A percentile compares a stretch with the other conserved stretches of the same genome.
Evolutionary conservation across 2,888 invertebrate species (phyloP).

Genomic region (Calliphora vomitoria): DNA sequence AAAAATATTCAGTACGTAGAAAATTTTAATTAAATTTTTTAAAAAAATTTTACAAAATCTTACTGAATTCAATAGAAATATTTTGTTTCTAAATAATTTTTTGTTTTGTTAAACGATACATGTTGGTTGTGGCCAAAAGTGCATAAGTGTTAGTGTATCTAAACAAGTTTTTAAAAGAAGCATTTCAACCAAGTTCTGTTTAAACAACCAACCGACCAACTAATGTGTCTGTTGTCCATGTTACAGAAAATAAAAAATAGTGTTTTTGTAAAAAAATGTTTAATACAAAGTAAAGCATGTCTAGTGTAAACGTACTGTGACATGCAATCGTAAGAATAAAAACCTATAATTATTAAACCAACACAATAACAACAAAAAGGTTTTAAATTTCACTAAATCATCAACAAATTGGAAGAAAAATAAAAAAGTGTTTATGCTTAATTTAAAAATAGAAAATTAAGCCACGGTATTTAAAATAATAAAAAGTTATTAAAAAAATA

Average conservation of each 20-base stretch:
- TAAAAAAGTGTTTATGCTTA: neutral
- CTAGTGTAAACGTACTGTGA: slow-evolving; percentile 57
- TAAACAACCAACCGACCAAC: slow-evolving; percentile 5
- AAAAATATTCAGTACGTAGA: neutral
- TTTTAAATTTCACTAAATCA: slow-evolving; percentile 62
- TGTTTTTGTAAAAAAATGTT: neutral
- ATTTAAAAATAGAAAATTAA: slow-evolving; percentile 12
- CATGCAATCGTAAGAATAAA: slow-evolving; percentile 33
- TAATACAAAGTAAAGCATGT: slow-evolving; percentile 65
- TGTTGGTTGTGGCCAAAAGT: slow-evolving; percentile 45
- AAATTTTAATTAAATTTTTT: neutral
- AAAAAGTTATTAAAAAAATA: neutral
- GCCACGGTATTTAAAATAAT: neutral
- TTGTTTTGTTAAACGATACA: slow-evolving; percentile 27
- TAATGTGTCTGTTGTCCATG: slow-evolving; percentile 37
- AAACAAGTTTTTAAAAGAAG: slow-evolving; percentile 78
- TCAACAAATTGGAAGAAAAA: neutral
- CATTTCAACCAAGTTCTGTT: slow-evolving; percentile 69
- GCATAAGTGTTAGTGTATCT: slow-evolving; percentile 75
- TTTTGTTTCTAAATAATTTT: slow-evolving; percentile 13
- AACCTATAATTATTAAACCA: slow-evolving; percentile 22
- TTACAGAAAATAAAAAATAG: slow-evolving; percentile 37
- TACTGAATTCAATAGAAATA: neutral
- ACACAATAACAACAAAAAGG: slow-evolving; percentile 22
- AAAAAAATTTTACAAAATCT: neutral